Percentiles rank a stretch among this genome's conserved stretches.
Conservation (phyloP, 2,797 vertebrate genomes). For the Hydrophis major region DNA sequence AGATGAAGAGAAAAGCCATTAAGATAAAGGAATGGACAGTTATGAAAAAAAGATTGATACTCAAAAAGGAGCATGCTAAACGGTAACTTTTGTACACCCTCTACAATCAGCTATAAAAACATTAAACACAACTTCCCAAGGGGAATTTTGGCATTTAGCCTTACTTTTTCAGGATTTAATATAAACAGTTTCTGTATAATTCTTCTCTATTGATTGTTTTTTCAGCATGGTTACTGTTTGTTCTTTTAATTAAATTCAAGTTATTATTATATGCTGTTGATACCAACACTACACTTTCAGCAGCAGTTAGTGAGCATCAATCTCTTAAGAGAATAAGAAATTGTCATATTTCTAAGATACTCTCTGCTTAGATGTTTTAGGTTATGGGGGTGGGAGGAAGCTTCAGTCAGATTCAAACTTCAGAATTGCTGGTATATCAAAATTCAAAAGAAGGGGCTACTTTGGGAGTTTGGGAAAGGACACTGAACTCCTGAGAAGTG, state of each 20-base stretch:
- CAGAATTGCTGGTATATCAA: not conserved
- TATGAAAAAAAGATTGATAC: not conserved
- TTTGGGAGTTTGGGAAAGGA: not conserved
- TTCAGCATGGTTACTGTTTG: no score
- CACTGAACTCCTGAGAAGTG: not conserved
- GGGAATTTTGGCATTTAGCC: not conserved
- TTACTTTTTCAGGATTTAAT: not conserved
- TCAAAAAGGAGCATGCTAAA: not conserved
- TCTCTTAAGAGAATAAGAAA: not conserved
- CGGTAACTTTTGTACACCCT: not conserved
- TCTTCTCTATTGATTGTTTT: not conserved
- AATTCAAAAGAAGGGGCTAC: not conserved
- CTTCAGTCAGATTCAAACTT: not conserved
- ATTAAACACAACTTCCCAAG: not conserved
- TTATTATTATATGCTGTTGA: not conserved
- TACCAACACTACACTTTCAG: not conserved
- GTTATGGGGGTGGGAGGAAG: not conserved
- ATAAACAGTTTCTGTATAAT: not conserved
- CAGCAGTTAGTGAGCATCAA: conserved; percentile 6
- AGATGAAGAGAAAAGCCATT: not conserved
- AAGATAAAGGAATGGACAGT: not conserved
- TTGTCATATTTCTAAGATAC: not conserved
- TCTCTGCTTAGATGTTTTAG: not conserved
- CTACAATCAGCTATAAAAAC: not conserved
- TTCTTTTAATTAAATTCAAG: not conserved